Evolutionary conservation across 2,113 vertebrate species (phyloP), one percentile per base, ranked within the genome.

Genomic region (Bagarius yarrelli): DNA sequence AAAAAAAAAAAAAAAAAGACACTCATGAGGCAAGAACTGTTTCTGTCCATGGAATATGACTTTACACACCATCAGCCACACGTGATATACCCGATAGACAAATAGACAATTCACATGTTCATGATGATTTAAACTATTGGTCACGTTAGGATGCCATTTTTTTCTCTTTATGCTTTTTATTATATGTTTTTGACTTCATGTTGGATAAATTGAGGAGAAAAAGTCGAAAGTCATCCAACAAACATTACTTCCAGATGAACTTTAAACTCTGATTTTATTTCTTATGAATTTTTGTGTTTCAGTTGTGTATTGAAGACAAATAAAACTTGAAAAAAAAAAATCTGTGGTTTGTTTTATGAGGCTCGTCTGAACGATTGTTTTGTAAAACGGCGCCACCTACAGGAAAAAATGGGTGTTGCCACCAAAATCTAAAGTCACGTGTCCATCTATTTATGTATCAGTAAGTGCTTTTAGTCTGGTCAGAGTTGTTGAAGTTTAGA

Each of bases 261-360:
- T 23, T 36, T 63, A 76, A 50, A 81, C 76, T 86, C 71, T 79
- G 44, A 52, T 78, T 50, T 66, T 18, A 8, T 81, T 66, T 82
- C 59, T 64, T 78, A 78, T 84, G 27, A 76, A 76, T 84, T 85
- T 85, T 87, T 83, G 63, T 78, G 76, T 85, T 79, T 76, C 61
- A 76, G 52, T 16, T 67, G 69, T 84, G 52, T 79, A 70, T 55
- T 47, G 57, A 67, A 59, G 13, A 80, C 16, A 27, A 76, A 82
- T 78, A 83, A 85, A 83, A 73, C 57, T 84, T 69, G 36, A 40
- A 40, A 40, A 40, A 8, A 40, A 40, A 40, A 8, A 40, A 40
- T n/a, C n/a, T n/a, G n/a, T 61, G 36, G 23, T 25, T 16, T 47
- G 25, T 23, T 52, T 70, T 1, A 12, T 50, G 50, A 8, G 27